Conservation (phyloP, 2,888 invertebrate species). For the Panzeria rudis region DNA sequence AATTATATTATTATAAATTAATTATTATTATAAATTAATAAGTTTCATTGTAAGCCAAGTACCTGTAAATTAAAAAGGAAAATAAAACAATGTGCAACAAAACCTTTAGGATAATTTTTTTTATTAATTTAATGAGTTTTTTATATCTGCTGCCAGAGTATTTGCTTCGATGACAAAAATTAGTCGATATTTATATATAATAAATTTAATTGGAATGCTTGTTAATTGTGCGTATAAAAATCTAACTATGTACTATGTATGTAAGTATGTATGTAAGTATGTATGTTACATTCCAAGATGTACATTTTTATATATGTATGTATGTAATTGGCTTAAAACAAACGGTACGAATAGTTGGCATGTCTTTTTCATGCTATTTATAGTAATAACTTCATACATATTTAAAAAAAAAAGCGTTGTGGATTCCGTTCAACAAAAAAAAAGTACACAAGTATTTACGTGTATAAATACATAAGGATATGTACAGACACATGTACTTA, state of each 20-base stretch:
- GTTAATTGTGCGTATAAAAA: constrained; percentile 46
- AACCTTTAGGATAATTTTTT: constrained; percentile 2
- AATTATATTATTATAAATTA: too few relatives aligned
- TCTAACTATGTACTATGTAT: constrained; percentile 8
- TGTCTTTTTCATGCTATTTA: constrained; percentile 22
- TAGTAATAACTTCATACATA: constrained; percentile 19
- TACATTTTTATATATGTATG: constrained; percentile 6
- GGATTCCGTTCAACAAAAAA: too few relatives aligned
- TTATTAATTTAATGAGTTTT: constrained; percentile 23
- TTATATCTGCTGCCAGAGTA: constrained; percentile 12
- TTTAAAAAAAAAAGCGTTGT: too few relatives aligned
- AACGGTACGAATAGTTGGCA: constrained; percentile 43
- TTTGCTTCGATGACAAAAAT: constrained; percentile 6
- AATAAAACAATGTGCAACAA: constrained; percentile 29
- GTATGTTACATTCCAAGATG: constrained; percentile 10
- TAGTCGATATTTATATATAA: constrained; percentile 55
- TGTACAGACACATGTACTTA: not conserved
- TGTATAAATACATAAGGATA: not conserved
- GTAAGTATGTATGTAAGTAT: too few relatives aligned
- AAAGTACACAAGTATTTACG: not conserved
- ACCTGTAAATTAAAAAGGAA: not conserved
- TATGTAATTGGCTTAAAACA: constrained; percentile 21
- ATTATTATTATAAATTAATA: not conserved
- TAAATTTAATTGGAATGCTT: constrained; percentile 64
- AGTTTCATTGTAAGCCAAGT: not conserved